These are phyloP conservation scores for Sarcophaga carnaria DNA, from an alignment of 2,888 invertebrate species.

Conservation along the genomic window DNA sequence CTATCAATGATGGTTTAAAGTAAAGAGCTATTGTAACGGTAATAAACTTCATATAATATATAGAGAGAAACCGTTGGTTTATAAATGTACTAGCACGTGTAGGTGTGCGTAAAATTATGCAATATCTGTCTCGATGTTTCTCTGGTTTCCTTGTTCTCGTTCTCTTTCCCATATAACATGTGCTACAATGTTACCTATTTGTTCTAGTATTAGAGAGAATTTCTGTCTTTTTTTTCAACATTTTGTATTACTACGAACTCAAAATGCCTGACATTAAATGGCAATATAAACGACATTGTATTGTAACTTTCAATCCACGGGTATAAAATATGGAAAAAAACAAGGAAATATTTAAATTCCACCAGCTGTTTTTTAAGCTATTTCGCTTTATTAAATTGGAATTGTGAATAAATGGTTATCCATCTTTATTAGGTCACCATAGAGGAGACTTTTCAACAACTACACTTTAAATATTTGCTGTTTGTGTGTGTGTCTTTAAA, in stretches of 20 bases:
- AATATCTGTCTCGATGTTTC: not conserved
- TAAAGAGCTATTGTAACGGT: constrained; percentile 26
- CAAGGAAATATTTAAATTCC: not conserved
- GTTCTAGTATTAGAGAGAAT: constrained; percentile 18
- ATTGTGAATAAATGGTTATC: no score
- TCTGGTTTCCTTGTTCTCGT: not conserved
- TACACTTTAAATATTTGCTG: not conserved
- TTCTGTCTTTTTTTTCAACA: constrained; percentile 3
- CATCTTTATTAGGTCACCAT: no score
- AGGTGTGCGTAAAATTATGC: not conserved
- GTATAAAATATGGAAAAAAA: constrained; percentile 25
- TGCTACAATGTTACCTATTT: constrained; percentile 30
- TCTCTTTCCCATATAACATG: constrained; percentile 27
- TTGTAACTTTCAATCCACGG: constrained; percentile 35
- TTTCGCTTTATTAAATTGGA: no score
- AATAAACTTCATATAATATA: constrained; percentile 27
- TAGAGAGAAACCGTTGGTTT: not conserved
- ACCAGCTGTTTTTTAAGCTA: not conserved
- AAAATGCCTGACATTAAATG: constrained; percentile 43
- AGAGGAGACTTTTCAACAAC: not conserved
- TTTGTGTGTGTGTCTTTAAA: no score
- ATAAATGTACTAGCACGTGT: not conserved
- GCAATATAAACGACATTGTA: constrained; percentile 45
- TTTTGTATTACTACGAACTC: constrained; percentile 14
- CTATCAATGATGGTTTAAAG: constrained; percentile 6